Evolutionary conservation across 2,888 invertebrate genomes (phyloP).

Genomic region (Patella depressa): DNA sequence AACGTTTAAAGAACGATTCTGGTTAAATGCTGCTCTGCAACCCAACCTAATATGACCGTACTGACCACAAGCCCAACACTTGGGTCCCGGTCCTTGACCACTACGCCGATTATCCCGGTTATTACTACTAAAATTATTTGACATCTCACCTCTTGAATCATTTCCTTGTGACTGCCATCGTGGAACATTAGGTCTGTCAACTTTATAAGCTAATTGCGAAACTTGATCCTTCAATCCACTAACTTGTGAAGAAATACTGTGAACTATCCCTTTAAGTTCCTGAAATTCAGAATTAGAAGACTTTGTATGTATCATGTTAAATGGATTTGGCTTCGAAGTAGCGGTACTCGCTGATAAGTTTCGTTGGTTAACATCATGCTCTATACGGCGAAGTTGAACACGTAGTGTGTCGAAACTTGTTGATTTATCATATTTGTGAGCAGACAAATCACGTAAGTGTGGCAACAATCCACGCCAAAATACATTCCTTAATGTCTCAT

Average conservation of each 20-base stretch:
- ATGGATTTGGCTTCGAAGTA: too few relatives aligned
- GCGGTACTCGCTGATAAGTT: too few relatives aligned
- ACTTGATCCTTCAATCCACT: not conserved
- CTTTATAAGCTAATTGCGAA: not conserved
- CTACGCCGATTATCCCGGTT: not conserved
- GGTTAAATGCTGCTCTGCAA: not conserved
- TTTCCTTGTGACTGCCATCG: too few relatives aligned
- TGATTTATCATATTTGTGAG: too few relatives aligned
- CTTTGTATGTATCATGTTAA: too few relatives aligned
- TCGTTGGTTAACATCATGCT: too few relatives aligned
- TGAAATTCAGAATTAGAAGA: not conserved
- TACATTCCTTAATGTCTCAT: not conserved
- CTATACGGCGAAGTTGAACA: slow-evolving; percentile 7
- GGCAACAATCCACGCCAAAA: not conserved
- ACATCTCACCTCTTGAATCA: not conserved
- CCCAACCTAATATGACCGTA: not conserved
- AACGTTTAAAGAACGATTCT: not conserved
- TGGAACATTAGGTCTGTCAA: too few relatives aligned
- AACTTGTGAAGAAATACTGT: not conserved
- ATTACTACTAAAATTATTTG: not conserved
- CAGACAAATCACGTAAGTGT: not conserved
- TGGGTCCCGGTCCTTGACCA: not conserved
- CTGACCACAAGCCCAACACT: not conserved
- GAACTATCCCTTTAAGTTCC: not conserved
- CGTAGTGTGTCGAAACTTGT: slow-evolving; percentile 6